Evolutionary conservation across 2,113 vertebrate species (phyloP), one percentile per base, ranked within the genome.

Genomic region (Melanerpes aurifrons): DNA sequence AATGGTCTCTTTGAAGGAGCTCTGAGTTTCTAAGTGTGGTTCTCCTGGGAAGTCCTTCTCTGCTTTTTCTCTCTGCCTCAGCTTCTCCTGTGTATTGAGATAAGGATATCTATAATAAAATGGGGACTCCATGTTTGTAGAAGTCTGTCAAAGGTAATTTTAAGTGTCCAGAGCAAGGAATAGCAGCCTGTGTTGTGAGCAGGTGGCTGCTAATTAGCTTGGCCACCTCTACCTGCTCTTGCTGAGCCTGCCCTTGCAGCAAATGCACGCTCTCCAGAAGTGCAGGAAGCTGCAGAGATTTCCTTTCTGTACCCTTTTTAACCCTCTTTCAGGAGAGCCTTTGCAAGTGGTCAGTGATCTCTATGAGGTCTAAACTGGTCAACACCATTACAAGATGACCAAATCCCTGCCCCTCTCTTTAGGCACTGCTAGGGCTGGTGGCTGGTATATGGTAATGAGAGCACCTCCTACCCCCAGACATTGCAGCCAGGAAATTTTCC

Each of bases 361-460:
- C 29, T 18, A 18, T 16, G 53, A 47, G 62, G 31, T 48, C 84
- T 45, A 43, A 61, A 11, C 22, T 37, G 47, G 40, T 67, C 69
- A 0, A 15, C 53, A 28, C 9, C 6, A 1, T 35, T 26, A 5
- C 4, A 7, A 22, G 31, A 4, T 61, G 64, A 59, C 11, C 28
- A 45, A 66, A 73, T 56, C 56, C 37, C 25, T 82, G 32, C 26
- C 66, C 21, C 35, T 70, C 77, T 43, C 58, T 37, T 24, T 28
- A 10, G 64, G 22, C 7, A 2, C 10, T 10, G 35, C 48, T 28
- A 9, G 35, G 68, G 35, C 4, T 14, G 1, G 26, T 50, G 69
- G 28, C 21, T 50, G 63, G 15, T 12, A 47, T 2, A 0, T 6
- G 62, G 53, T 1, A 19, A 26, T 25, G 19, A 11, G 71, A 70